These are phyloP conservation scores for Melanostoma scalare DNA, from an alignment of 2,888 invertebrate species.

Conservation along the genomic window DNA sequence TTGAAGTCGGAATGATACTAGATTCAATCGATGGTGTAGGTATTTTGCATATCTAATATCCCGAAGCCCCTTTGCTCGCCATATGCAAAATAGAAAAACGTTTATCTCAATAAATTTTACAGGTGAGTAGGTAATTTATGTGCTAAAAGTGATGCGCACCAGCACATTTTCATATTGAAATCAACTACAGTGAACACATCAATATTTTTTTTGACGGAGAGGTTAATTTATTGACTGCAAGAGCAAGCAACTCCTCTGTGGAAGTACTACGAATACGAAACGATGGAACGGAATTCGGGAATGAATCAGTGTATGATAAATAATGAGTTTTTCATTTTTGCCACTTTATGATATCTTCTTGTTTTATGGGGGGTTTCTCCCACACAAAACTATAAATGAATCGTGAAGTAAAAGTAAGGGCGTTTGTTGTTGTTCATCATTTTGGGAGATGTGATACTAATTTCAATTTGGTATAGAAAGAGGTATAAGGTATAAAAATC, in stretches of 20 bases:
- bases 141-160: constrained; percentile 42
- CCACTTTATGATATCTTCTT: too few relatives aligned
- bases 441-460: too few relatives aligned
- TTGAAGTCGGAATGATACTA: constrained; percentile 1
- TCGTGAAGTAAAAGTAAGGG: too few relatives aligned
- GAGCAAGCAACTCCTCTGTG: not conserved
- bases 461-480: too few relatives aligned
- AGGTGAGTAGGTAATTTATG: constrained; percentile 43
- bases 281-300: too few relatives aligned
- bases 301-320: too few relatives aligned
- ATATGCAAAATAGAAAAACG: constrained; percentile 30
- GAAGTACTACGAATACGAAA: too few relatives aligned
- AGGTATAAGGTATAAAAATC: too few relatives aligned
- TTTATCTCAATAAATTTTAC: constrained; percentile 34
- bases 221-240: constrained; percentile 16
- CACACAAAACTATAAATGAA: too few relatives aligned
- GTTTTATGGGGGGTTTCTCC: too few relatives aligned
- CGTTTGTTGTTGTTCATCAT: too few relatives aligned
- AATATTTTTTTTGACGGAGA: not conserved
- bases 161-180: not conserved
- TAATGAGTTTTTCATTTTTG: too few relatives aligned
- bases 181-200: constrained; percentile 33
- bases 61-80: constrained; percentile 18
- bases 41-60: constrained; percentile 33
- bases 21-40: constrained; percentile 3